Base-by-base conservation (phyloP, 1,140 invertebrate species). In the Apis florea region DNA sequence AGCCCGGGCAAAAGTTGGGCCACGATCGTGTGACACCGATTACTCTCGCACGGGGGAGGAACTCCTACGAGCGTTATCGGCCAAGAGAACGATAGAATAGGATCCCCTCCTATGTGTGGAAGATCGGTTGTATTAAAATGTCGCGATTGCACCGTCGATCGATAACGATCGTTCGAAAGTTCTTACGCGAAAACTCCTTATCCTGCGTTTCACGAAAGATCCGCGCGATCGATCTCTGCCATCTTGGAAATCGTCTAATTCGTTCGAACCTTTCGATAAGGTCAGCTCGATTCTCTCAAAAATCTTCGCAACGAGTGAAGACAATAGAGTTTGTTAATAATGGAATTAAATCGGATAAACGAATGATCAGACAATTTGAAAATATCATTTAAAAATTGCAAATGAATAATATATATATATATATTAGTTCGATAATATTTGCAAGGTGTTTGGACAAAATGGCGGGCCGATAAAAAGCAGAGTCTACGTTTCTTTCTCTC, bases 1-100 rank as follows among this genome's bases (percentile, higher is more conserved):
- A 69, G 68, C 67, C 73, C 51, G 51, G 82, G 64, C 81, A 58
- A 87, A 87, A 87, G 81, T 87, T 87, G 77, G 75, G 31, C 31
- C 69, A 83, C 83, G 83, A 86, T 86, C 85, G 84, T 83, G 85
- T 71, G 79, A 85, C 85, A 78, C 81, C 31, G 83, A 86, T 86
- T 79, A 78, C 79, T 66, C 74, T 74, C 26, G 59, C 40, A n/a
- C 31, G 64, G 59, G 76, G 8, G 61, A 17, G 58, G 56, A 19
- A 31, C 12, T 31, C 47, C 56, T 74, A 64, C 49, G 24, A 21
- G 85, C 49, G 53, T 85, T 86, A 86, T 85, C 85, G 70, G 70
- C 61, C 31, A 17, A 10, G 51, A 21, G n/a, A 64, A 61, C 49
- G 85, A 79, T 86, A 86, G 79, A 75, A 61, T 53, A 26, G 21